Evolutionary conservation across 2,888 invertebrate species (phyloP), one percentile per base, ranked within the genome.

Genomic region (Deilephila elpenor): DNA sequence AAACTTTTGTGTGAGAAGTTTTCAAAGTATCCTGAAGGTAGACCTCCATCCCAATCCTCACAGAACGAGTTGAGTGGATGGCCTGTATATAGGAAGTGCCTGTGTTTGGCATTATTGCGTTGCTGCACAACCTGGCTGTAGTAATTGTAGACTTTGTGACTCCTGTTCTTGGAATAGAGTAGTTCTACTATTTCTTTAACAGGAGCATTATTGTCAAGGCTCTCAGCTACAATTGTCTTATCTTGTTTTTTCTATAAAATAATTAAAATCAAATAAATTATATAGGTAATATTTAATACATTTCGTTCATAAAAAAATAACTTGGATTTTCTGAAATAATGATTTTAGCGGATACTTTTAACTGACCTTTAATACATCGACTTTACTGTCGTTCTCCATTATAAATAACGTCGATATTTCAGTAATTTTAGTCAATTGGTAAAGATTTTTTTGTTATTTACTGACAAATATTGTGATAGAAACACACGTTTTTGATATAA

Each of bases 1-100:
- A 89, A 79, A 78, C 91, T 89, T 77, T 86, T 91, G 75, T 91
- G 89, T 14, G 86, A 77, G 75, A 94, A 89, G 51, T 82, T 81
- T 79, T 94, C 91, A 81, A 93, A 94, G 74, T 88, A 93, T 17
- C 88, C 87, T 0, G 85, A 76, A 19, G 83, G 83, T 0, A 93
- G 81, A 5, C 87, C 87, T 4, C 94, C 94, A 73, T 93, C 90
- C 92, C 93, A 94, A 17, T 90, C 85, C 0, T 90, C 86, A 64
- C 81, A 83, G 62, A 93, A 93, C 14, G 79, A 78, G 51, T 89
- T 88, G 6, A 91, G 72, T 0, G 90, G 89, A 74, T 89, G 88
- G 3, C 89, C 91, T n/a, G 86, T 88, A 0, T 88, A 74, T 2
- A 79, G 72, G 70, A 78, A 89, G 73, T 93, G 92, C 34, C 75